phyloP scores from a whole-genome alignment of 1,140 invertebrate genomes.

The Drosophila nikananu region DNA sequence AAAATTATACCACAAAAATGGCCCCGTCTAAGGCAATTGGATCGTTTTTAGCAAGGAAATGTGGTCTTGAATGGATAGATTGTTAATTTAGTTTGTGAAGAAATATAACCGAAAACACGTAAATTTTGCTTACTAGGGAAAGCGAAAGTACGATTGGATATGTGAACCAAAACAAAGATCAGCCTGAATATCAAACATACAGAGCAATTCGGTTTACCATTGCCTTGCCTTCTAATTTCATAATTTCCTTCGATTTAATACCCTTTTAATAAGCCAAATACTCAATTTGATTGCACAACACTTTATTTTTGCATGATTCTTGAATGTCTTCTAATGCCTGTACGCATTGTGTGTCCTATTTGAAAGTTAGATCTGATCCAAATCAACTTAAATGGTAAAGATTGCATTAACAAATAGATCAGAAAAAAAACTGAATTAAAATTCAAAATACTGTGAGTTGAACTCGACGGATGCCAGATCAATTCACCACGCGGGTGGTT shows the following conservation, averaged over 20 bases:
- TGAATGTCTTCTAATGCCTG: conserved; percentile 71
- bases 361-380: conserved; percentile 48
- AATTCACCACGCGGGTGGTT: conserved; percentile 37
- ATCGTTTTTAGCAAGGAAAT: background rate
- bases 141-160: too few relatives aligned
- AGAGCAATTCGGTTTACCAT: background rate
- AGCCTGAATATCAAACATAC: too few relatives aligned
- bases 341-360: conserved; percentile 65
- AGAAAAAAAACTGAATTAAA: conserved; percentile 15
- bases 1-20: conserved; percentile 35
- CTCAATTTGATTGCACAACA: conserved; percentile 60
- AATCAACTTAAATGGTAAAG: conserved; percentile 54
- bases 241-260: too few relatives aligned
- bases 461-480: conserved; percentile 39
- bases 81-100: background rate
- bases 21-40: background rate
- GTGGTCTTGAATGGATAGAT: background rate
- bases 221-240: too few relatives aligned
- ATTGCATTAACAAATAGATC: conserved; percentile 39
- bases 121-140: too few relatives aligned
- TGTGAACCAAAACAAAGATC: too few relatives aligned
- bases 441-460: conserved; percentile 42
- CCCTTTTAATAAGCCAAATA: background rate
- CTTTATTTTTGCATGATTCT: conserved; percentile 67
- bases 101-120: too few relatives aligned